Base-by-base conservation (phyloP, 2,888 invertebrate species). In the Anarsia innoxiella region DNA sequence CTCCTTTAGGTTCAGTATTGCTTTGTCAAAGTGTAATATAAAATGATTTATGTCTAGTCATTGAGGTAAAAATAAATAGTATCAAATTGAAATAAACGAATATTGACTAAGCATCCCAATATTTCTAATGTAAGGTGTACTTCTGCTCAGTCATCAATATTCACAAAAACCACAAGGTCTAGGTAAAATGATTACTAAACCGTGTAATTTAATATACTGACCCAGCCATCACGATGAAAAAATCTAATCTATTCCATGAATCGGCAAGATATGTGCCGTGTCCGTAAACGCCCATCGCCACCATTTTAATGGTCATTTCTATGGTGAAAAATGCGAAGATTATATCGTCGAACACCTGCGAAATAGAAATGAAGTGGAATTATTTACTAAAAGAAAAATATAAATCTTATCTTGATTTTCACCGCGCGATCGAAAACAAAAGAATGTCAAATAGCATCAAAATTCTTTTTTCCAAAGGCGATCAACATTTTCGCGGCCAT, bases 271-370 rank as follows among this genome's bases (percentile, higher is more conserved):
- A 99, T 6, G 97, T 93, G 36, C 95, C 93, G 66, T 93, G 93
- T 12, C 97, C 97, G 59, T 93, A 93, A 46, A 98, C 92, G 12
- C 97, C 97, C 96, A 99, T 97, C 25, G 99, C 99, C 37, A 96
- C 91, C 92, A 99, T 95, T 88, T 99, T 99, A 72, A 99, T 94
- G 50, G 93, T 90, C 98, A 99, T 96, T 86, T 99, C 99, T 68
- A 97, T 77, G 33, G 97, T 91, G 87, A 99, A 99, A 87, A 98
- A 98, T 51, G 93, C 95, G 84, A 99, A 99, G 78, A 99, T 99
- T 67, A 97, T 93, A 80, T 99, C 97, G 80, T 99, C 99, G 77
- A 99, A 96, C 70, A 94, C 92, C 93, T 96, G 89, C 2, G 54
- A 51, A 47, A 30, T 28, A 19, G 38, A 36, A 19, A 19, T 5